A percentile compares a stretch with the other conserved stretches of the same genome.
Evolutionary conservation across 2,888 invertebrate species (phyloP).

Genomic region (Desoria tigrina): DNA sequence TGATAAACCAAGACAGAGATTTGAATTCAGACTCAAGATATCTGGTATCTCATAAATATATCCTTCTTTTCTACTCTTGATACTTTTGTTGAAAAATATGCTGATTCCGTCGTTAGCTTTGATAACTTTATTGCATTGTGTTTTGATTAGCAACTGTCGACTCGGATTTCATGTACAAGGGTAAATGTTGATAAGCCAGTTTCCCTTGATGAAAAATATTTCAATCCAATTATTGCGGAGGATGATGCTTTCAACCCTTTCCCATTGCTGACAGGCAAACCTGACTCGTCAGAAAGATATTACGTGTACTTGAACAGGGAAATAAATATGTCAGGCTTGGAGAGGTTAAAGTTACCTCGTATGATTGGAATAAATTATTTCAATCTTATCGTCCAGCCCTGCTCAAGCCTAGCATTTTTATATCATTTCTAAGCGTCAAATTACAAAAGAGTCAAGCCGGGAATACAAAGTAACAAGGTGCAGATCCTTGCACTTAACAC

Average conservation of each 20-base stretch:
- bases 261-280: not conserved
- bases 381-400: too few relatives aligned
- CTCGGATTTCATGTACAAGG: not conserved
- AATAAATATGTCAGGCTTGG: not conserved
- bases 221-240: conserved; percentile 5
- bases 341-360: too few relatives aligned
- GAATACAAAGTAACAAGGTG: too few relatives aligned
- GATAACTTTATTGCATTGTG: conserved; percentile 5
- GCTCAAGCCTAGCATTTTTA: too few relatives aligned
- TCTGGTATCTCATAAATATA: too few relatives aligned
- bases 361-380: too few relatives aligned
- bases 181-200: not conserved
- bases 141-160: conserved; percentile 2
- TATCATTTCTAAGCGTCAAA: too few relatives aligned
- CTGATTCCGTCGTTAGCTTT: not conserved
- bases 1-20: too few relatives aligned
- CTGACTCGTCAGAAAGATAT: not conserved
- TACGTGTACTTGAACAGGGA: not conserved
- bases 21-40: too few relatives aligned
- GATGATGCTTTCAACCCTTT: not conserved
- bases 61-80: too few relatives aligned
- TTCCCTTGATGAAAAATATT: not conserved
- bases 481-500: too few relatives aligned
- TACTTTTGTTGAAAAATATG: not conserved
- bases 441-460: too few relatives aligned